Base-by-base conservation (phyloP, 92 coral and sea anemone species). In the Porites evermanni region DNA sequence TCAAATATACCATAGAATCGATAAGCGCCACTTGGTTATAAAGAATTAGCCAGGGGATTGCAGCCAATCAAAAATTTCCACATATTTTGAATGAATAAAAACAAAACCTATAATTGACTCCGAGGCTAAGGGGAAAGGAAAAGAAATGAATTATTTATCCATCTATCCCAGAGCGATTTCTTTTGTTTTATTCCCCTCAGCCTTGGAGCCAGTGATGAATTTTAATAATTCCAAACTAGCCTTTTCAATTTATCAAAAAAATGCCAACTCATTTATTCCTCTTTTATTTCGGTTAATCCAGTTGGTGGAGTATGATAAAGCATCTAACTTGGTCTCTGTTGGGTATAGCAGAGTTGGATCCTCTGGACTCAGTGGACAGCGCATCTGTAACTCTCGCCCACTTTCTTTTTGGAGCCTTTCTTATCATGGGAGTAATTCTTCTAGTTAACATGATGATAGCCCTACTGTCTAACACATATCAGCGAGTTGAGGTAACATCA, bases 381-480 rank as follows among this genome's bases (percentile, higher is more conserved):
- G 29, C 80, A 20, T 77, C 80, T 29, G 80, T 77, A 50, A 24
- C 67, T 12, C 83, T 79, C 19, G 83, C 23, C 1, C 29, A 17
- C 18, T 64, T 79, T n/a, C 72, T 79, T 23, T 79, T 19, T 51
- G 83, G 71, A 60, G 71, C 29, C 18, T 79, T 79, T 61, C 83
- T 79, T 12, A 10, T 79, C 32, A 66, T 60, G 56, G 83, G 70
- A 66, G 83, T 79, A 59, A 47, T 79, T 64, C 73, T 79, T 20
- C 72, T 79, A 10, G 23, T 79, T 38, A 79, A 79, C 72, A 79
- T 79, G 83, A 64, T 79, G 83, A 79, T 79, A n/a, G 83, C 83
- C 12, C 83, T 79, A 6, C 60, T 79, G 11, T 79, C 70, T 20
- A 79, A 64, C 72, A 79, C 83, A 18, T 79, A 79, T 58, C 83